Percentiles rank a stretch among this genome's conserved stretches.
Conservation (phyloP, 2,113 vertebrate genomes). For the Syngnathus typhle region DNA sequence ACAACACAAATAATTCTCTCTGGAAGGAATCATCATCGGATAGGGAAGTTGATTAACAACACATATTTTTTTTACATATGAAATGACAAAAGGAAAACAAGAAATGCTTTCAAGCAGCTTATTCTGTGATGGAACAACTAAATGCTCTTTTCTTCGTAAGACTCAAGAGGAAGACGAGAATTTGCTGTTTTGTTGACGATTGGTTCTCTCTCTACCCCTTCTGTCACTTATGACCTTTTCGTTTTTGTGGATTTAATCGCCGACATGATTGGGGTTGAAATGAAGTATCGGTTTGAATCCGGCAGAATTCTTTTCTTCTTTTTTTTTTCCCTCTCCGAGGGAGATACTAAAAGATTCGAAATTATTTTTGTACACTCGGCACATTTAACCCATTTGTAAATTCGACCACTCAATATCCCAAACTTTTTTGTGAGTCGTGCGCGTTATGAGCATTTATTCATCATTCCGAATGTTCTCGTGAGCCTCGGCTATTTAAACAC, state of each 20-base stretch:
- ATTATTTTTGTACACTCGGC: neutral
- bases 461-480: no score
- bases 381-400: neutral
- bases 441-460: no score
- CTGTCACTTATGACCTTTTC: neutral
- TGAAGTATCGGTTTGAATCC: neutral
- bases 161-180: slow-evolving; percentile 9
- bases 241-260: neutral
- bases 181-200: neutral
- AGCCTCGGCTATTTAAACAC: neutral
- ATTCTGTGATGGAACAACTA: neutral
- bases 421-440: neutral
- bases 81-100: neutral
- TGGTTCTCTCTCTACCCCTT: neutral
- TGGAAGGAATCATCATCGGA: neutral
- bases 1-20: slow-evolving; percentile 8
- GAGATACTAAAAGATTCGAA: neutral
- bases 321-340: neutral
- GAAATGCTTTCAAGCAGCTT: slow-evolving; percentile 14
- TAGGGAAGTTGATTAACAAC: neutral
- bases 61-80: neutral
- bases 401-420: neutral
- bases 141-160: neutral
- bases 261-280: neutral
- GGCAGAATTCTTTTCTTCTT: neutral